phyloP scores from a whole-genome alignment of 2,888 invertebrate genomes.

The Smittia aterrima region DNA sequence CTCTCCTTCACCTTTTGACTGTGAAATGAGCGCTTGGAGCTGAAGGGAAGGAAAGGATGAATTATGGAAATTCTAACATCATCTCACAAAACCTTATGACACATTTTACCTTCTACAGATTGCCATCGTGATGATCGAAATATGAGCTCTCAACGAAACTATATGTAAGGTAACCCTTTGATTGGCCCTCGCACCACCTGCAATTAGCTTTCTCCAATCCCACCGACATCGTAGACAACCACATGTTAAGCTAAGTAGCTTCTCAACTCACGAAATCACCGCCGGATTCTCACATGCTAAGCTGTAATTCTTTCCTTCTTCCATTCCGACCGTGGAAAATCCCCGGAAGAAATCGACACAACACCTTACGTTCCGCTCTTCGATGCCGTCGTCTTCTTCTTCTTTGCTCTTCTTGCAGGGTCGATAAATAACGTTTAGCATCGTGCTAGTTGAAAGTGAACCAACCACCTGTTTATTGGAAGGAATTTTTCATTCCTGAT shows the following conservation, averaged over 20 bases:
- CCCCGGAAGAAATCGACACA: background rate
- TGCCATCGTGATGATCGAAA: no score
- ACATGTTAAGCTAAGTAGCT: background rate
- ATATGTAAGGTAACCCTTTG: no score
- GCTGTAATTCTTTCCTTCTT: background rate
- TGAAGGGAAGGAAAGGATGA: background rate
- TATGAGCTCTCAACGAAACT: no score
- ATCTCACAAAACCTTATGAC: background rate
- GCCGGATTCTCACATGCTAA: background rate
- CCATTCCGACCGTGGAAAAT: background rate
- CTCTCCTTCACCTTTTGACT: background rate
- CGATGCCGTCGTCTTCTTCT: background rate
- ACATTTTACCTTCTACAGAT: background rate
- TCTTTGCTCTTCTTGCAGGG: background rate
- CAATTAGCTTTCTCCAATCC: background rate
- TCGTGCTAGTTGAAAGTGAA: background rate
- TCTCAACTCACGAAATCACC: background rate
- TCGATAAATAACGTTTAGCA: background rate
- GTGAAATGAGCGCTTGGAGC: background rate
- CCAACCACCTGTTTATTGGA: slow-evolving; percentile 38
- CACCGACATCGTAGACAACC: background rate
- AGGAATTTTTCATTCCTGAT: slow-evolving; percentile 33
- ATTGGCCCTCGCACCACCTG: background rate
- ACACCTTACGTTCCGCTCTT: no score
- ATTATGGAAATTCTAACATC: slow-evolving; percentile 13